These are phyloP conservation scores for Stichopus chloronotus DNA, from an alignment of 35 echinoderm and acorn worm species.

Conservation along the genomic window DNA sequence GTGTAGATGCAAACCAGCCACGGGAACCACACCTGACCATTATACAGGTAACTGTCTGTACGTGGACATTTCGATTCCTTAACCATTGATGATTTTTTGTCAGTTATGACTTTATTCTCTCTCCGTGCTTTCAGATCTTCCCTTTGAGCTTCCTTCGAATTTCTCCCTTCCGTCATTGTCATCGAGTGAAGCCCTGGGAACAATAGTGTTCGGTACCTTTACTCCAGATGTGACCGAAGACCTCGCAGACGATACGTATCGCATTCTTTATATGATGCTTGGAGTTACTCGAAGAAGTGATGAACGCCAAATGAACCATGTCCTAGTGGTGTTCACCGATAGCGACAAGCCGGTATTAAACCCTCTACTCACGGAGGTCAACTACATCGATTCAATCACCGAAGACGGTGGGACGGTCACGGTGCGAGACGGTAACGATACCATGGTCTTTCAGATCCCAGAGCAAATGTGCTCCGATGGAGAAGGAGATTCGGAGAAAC, in stretches of 20 bases:
- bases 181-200: background rate
- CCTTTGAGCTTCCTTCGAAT: background rate
- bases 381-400: background rate
- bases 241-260: background rate
- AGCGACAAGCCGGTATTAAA: background rate
- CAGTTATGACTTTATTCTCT: background rate
- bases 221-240: background rate
- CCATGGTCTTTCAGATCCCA: background rate
- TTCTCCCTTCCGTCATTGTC: background rate
- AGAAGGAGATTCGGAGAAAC: background rate
- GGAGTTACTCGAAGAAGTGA: background rate
- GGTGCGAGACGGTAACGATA: background rate
- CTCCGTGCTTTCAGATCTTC: background rate
- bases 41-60: background rate
- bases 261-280: background rate
- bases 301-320: background rate
- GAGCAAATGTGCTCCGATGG: background rate
- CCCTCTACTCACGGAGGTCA: background rate
- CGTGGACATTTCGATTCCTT: background rate
- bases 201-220: background rate
- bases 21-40: background rate
- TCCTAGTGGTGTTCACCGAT: background rate
- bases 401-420: background rate
- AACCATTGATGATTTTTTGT: background rate
- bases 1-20: background rate